These are phyloP conservation scores for Drosophila sulfurigaster DNA, from an alignment of 1,140 invertebrate genomes.

Conservation along the genomic window DNA sequence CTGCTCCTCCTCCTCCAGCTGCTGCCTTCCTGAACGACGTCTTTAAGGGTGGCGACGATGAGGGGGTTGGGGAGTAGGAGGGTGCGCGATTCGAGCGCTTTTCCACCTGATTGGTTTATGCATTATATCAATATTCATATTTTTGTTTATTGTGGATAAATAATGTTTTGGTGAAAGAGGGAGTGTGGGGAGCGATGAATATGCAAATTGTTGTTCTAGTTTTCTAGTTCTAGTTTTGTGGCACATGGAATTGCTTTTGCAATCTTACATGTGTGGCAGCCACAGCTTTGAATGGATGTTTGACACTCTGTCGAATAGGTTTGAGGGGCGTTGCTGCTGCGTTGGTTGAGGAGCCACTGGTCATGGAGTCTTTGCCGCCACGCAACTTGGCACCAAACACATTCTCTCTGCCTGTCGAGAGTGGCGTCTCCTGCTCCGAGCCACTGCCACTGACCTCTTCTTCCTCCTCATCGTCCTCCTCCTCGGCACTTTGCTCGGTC, in stretches of 20 bases:
- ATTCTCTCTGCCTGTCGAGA: constrained; percentile 50
- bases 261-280: constrained; percentile 77
- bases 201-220: constrained; percentile 32
- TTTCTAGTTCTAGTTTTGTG: constrained; percentile 69
- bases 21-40: constrained; percentile 25
- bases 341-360: constrained; percentile 5
- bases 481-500: constrained; percentile 62
- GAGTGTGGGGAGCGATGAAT: constrained; percentile 19
- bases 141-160: constrained; percentile 74
- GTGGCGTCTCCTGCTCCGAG: constrained; percentile 35
- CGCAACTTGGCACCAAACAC: constrained; percentile 62
- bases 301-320: constrained; percentile 56
- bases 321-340: constrained; percentile 34
- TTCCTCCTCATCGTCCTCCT: constrained; percentile 61
- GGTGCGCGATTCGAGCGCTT: not conserved
- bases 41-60: constrained; percentile 15
- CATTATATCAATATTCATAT: constrained; percentile 36
- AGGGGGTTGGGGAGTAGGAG: not conserved
- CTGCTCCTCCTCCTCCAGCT: constrained; percentile 1
- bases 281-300: constrained; percentile 80
- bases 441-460: constrained; percentile 55
- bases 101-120: constrained; percentile 68
- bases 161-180: constrained; percentile 35
- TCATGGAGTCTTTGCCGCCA: constrained; percentile 37
- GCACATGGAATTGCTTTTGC: constrained; percentile 81